Base-by-base conservation (phyloP, 2,113 vertebrate species). In the Chroicocephalus ridibundus region DNA sequence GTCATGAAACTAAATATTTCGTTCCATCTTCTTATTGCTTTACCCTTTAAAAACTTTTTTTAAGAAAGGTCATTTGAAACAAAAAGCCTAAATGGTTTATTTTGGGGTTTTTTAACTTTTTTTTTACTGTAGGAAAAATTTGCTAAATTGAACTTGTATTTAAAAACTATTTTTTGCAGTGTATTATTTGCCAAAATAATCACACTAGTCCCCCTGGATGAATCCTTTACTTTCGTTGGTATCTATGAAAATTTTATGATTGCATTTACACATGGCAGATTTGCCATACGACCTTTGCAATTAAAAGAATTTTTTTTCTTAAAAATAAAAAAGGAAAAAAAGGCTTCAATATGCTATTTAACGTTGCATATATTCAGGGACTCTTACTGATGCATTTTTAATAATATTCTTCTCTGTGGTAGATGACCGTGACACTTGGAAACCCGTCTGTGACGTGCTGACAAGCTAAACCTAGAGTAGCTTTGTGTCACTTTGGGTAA, bases 11-110 rank as follows among this genome's bases (percentile, higher is more conserved):
- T 40, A 79, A 94, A 80, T 93, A 93, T 80, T 91, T 94, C 25
- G 62, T 94, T 93, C 78, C 62, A 77, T 96, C 66, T 91, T 93
- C 78, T 54, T 91, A 90, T 77, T 96, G 47, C 79, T 96, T 93
- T 93, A 93, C 82, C 68, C 85, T 94, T 95, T 96, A 5, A 72
- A 75, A 82, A 47, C 36, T 24, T 80, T 61, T 94, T 91, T 76
- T 25, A 66, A 60, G 68, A 92, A 94, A 90, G 46, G 76, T 86
- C 31, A 68, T 88, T 88, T 93, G 80, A 93, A 95, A 90, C 84
- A 95, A 88, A 96, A 93, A 91, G 58, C 44, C 54, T 40, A 87
- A 93, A 72, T 74, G 70, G 57, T 88, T 94, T 91, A 62, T 90
- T 94, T 82, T 85, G 40, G 46, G 8, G 4, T 46, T 46, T 44